Conservation (phyloP, 1,140 invertebrate species). For the Dinothrombium tinctorium region DNA sequence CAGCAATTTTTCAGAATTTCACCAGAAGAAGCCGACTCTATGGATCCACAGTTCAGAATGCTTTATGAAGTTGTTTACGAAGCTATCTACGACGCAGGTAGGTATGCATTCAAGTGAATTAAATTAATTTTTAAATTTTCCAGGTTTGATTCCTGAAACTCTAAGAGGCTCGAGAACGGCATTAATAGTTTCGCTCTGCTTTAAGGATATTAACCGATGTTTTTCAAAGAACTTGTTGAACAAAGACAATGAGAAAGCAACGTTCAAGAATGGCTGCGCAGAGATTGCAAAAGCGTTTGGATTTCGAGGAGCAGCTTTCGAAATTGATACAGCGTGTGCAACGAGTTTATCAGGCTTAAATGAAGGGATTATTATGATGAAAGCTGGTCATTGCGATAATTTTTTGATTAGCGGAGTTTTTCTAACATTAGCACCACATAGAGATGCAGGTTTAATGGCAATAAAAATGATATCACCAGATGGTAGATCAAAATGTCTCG, state of each 20-base stretch:
- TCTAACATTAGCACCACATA: conserved; percentile 50
- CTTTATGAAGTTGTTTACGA: conserved; percentile 62
- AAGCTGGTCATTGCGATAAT: not conserved
- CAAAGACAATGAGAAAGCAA: not conserved
- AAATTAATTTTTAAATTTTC: no score
- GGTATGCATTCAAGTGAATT: conserved; percentile 69
- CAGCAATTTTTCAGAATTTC: conserved; percentile 65
- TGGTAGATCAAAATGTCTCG: not conserved
- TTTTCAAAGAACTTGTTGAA: conserved; percentile 32
- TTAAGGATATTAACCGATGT: no score
- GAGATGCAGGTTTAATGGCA: not conserved
- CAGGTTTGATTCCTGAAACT: conserved; percentile 28
- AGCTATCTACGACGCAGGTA: conserved; percentile 75
- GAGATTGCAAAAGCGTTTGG: conserved; percentile 79
- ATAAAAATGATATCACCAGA: not conserved
- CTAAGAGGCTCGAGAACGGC: conserved; percentile 56
- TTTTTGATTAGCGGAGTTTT: conserved; percentile 25
- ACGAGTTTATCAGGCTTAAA: not conserved
- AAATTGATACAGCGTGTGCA: conserved; percentile 17
- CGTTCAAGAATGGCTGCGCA: no score
- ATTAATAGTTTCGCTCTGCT: conserved; percentile 63
- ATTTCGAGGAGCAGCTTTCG: conserved; percentile 61
- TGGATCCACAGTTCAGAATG: conserved; percentile 53
- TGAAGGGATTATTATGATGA: not conserved
- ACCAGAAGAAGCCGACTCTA: not conserved